These are phyloP conservation scores for Dynastes grantii DNA, from an alignment of 2,888 invertebrate genomes.

Conservation along the genomic window DNA sequence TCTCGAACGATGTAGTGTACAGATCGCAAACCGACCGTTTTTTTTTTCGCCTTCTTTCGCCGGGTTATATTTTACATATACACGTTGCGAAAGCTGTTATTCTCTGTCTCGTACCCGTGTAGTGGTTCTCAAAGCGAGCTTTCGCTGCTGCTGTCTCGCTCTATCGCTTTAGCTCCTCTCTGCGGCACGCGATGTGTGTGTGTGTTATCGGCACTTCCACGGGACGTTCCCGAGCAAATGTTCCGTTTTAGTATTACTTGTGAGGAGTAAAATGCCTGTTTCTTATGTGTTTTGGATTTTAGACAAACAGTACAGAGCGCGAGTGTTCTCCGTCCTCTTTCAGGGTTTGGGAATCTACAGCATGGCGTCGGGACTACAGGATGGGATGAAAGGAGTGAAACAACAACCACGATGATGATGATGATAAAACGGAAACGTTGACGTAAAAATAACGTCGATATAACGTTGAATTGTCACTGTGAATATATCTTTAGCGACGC, in stretches of 20 bases:
- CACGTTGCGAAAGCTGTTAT: slow-evolving; percentile 57
- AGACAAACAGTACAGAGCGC: slow-evolving; percentile 28
- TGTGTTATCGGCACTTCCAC: slow-evolving; percentile 51
- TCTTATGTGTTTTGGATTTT: slow-evolving; percentile 48
- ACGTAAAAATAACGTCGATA: slow-evolving; percentile 31
- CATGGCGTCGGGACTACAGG: background rate
- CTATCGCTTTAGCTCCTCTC: slow-evolving; percentile 35
- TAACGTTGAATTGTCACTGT: slow-evolving; percentile 30
- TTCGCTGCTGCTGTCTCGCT: slow-evolving; percentile 15
- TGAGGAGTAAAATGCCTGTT: slow-evolving; percentile 50
- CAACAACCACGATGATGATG: background rate
- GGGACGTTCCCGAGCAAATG: slow-evolving; percentile 52
- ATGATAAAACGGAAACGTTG: slow-evolving; percentile 34
- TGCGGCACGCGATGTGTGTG: slow-evolving; percentile 6
- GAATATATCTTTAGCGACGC: slow-evolving; percentile 27
- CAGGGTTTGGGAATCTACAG: background rate
- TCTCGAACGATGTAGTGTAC: slow-evolving; percentile 33
- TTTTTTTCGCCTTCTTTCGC: slow-evolving; percentile 38
- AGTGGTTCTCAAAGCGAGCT: slow-evolving; percentile 29
- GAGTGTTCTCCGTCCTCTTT: slow-evolving; percentile 5
- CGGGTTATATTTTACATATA: slow-evolving; percentile 56
- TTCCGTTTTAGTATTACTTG: slow-evolving; percentile 53
- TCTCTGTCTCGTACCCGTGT: slow-evolving; percentile 48
- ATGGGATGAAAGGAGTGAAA: background rate
- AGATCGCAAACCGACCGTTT: slow-evolving; percentile 41